Conservation (phyloP, 2,113 vertebrate genomes). For the Cyanoramphus novaezelandiae region DNA sequence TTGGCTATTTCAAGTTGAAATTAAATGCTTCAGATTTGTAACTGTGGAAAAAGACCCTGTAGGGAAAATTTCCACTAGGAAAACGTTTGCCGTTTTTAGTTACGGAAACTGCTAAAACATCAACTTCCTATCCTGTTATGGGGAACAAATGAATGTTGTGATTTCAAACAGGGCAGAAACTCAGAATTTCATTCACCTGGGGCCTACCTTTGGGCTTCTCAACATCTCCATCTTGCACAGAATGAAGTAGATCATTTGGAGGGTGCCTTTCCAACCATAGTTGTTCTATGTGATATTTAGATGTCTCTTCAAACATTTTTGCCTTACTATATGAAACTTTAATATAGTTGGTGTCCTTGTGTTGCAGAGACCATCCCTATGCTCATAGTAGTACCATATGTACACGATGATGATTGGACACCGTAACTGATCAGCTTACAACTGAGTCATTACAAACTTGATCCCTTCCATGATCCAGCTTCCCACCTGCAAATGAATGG, state of each 20-base stretch:
- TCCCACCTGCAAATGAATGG: neutral
- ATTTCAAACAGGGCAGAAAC: neutral
- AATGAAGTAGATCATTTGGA: neutral
- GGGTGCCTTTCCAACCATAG: neutral
- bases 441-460: neutral
- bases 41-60: neutral
- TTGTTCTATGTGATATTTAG: neutral
- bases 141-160: neutral
- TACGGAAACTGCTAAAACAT: neutral
- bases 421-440: neutral
- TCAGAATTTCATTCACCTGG: neutral
- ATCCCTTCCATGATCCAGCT: neutral
- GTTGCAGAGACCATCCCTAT: neutral
- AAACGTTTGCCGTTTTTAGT: neutral
- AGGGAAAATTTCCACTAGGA: neutral
- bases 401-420: neutral
- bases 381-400: rapidly evolving
- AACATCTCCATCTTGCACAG: neutral
- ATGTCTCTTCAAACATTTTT: neutral
- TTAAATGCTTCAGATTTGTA: neutral
- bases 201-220: neutral
- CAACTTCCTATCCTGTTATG: neutral
- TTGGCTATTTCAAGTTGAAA: neutral
- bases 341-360: rapidly evolving
- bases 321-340: neutral